A percentile compares a stretch with the other conserved stretches of the same genome.
These are phyloP conservation scores for Scomber scombrus DNA, from an alignment of 2,113 vertebrate genomes.

Conservation along the genomic window DNA sequence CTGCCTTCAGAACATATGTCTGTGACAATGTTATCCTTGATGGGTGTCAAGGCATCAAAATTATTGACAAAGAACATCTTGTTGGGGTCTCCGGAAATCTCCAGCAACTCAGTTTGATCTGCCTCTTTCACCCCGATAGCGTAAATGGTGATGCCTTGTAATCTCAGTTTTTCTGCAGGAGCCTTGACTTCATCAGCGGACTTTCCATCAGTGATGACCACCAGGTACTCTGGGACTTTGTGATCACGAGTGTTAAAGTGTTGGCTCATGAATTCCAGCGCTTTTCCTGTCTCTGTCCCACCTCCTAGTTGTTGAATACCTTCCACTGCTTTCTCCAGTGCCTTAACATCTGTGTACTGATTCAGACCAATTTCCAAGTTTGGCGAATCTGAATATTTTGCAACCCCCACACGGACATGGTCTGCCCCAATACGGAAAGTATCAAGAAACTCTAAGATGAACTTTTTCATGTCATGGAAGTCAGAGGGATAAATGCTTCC, in stretches of 20 bases:
- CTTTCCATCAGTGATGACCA: conserved; percentile 88
- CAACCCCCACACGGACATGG: conserved; percentile 85
- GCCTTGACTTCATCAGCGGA: conserved; percentile 82
- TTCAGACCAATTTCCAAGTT: conserved; percentile 81
- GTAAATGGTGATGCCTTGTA: conserved; percentile 80
- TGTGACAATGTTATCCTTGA: conserved; percentile 85
- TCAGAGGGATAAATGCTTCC: conserved; percentile 80
- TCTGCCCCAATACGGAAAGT: conserved; percentile 84
- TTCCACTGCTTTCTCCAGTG: conserved; percentile 80
- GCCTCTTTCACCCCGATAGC: conserved; percentile 87
- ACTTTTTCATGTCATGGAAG: conserved; percentile 88
- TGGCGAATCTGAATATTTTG: conserved; percentile 79
- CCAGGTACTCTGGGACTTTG: conserved; percentile 81
- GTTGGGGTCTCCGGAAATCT: conserved; percentile 80
- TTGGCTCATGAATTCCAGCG: conserved; percentile 81
- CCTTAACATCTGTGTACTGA: conserved; percentile 45
- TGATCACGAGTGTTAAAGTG: conserved; percentile 76
- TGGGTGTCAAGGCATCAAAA: conserved; percentile 85
- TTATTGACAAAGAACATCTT: conserved; percentile 85
- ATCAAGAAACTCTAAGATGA: conserved; percentile 83
- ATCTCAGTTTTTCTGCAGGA: conserved; percentile 79
- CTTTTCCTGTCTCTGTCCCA: conserved; percentile 83
- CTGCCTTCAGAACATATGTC: conserved; percentile 88
- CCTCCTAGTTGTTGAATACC: conserved; percentile 79
- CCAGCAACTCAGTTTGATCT: conserved; percentile 68